Evolutionary conservation across 2,797 vertebrate genomes (phyloP), one percentile per base, ranked within the genome.

Genomic region (Lacerta bilineata): DNA sequence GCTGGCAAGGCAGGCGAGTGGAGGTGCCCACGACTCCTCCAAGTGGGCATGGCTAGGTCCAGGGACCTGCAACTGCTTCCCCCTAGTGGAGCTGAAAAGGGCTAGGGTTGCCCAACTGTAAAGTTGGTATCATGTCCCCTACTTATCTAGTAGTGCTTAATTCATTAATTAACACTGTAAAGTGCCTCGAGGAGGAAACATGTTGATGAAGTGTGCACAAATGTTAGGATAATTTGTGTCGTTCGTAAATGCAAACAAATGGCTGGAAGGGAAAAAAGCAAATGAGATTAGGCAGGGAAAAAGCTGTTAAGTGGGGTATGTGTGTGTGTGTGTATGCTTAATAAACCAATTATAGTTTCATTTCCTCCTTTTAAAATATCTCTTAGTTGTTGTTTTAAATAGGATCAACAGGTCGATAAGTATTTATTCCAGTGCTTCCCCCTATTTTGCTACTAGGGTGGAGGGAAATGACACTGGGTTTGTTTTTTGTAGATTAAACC

Each of bases 241-340:
- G 33, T 89, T 85, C 10, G 77, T 81, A 86, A 89, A 89, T 76
- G 84, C 83, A 89, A 89, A 89, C 88, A 89, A 85, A 85, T 59
- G 88, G 78, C 88, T 33, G 18, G 88, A 82, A 85, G 83, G 83
- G 55, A 72, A 36, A 81, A 55, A 41, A 74, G n/a, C 41, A 75
- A 89, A 89, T 82, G 59, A 89, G 88, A 75, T 89, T 68, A 86
- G 78, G 13, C 68, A 39, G 10, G 41, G 59, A 59, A 86, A 89
- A 86, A 43, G 20, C 33, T 20, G 71, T 82, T 76, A 33, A 81
- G 83, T 41, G 61, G 41, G 10, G 27, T 23, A 29, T 29, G 29
- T 41, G 11, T 61, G 59, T 78, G 59, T 78, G 68, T 29, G 17
- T 23, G 25, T 36, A n/a, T 80, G 69, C 33, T 82, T 81, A 85